phyloP scores from a whole-genome alignment of 2,888 invertebrate species.

The Bruchidius siliquastri region DNA sequence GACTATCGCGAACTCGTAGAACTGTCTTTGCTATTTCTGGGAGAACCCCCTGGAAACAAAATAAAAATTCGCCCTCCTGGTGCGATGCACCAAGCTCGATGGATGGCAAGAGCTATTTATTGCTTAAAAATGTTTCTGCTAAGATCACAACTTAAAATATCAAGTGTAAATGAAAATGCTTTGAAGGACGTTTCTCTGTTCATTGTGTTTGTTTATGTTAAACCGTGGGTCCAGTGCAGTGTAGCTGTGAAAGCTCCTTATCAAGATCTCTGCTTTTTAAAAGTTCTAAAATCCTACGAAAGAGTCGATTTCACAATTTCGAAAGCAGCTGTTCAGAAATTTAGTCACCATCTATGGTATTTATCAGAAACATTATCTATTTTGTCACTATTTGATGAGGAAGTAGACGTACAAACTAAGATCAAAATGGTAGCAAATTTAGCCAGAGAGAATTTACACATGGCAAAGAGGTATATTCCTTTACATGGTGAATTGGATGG shows the following conservation, averaged over 20 bases:
- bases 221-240: constrained; percentile 1
- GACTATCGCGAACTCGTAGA: too few species aligned
- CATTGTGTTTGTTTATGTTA: not conserved
- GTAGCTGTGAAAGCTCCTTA: not conserved
- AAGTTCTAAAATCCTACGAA: not conserved
- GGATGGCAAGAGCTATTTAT: constrained; percentile 23
- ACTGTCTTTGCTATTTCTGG: too few species aligned
- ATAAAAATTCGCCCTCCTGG: constrained; percentile 21
- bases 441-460: too few species aligned
- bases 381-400: constrained; percentile 4
- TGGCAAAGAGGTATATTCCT: too few species aligned
- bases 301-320: too few species aligned
- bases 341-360: constrained; percentile 4
- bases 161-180: too few species aligned
- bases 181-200: too few species aligned
- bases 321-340: not conserved
- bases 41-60: constrained; percentile 1
- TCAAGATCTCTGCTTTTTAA: constrained; percentile 5
- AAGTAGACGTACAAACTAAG: too few species aligned
- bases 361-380: not conserved
- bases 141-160: too few species aligned
- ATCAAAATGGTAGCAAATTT: too few species aligned
- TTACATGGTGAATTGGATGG: too few species aligned
- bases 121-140: too few species aligned
- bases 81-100: constrained; percentile 24